Percentiles rank a stretch among this genome's conserved stretches.
Evolutionary conservation across 2,113 vertebrate genomes (phyloP).

Genomic region (Rhea americana): DNA sequence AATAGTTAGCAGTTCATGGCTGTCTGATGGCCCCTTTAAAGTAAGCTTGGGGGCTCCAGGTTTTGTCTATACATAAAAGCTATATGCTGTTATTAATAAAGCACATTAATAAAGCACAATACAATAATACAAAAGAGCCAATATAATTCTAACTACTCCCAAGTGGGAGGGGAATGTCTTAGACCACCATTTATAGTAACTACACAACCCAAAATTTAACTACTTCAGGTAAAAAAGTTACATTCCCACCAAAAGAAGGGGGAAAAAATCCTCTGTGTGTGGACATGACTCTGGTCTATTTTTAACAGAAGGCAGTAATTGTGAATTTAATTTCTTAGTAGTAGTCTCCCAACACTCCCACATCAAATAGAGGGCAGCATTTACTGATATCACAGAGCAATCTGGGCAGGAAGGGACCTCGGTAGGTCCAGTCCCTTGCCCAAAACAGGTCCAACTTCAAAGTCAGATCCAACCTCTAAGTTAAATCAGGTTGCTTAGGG

Average conservation of each 20-base stretch:
- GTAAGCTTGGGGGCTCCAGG: neutral
- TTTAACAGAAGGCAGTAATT: slow-evolving; percentile 17
- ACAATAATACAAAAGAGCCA: neutral
- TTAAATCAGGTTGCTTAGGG: neutral
- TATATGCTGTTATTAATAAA: neutral
- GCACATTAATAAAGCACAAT: neutral
- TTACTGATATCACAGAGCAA: fast-evolving
- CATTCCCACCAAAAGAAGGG: neutral
- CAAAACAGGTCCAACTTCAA: neutral
- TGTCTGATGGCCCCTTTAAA: neutral
- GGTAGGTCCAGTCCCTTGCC: neutral
- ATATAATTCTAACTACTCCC: neutral
- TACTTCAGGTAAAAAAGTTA: neutral
- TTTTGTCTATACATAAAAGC: neutral
- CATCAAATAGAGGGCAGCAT: neutral
- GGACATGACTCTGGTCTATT: neutral
- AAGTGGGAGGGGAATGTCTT: neutral
- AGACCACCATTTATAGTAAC: neutral
- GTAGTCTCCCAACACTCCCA: neutral
- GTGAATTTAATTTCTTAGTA: neutral
- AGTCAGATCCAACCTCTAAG: neutral
- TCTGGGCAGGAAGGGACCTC: neutral
- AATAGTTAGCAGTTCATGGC: neutral
- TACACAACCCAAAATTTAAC: neutral
- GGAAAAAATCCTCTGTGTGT: neutral